A percentile compares a stretch with the other conserved stretches of the same genome.
Conservation (phyloP, 2,888 invertebrate genomes). For the Drosophila setosimentum region DNA sequence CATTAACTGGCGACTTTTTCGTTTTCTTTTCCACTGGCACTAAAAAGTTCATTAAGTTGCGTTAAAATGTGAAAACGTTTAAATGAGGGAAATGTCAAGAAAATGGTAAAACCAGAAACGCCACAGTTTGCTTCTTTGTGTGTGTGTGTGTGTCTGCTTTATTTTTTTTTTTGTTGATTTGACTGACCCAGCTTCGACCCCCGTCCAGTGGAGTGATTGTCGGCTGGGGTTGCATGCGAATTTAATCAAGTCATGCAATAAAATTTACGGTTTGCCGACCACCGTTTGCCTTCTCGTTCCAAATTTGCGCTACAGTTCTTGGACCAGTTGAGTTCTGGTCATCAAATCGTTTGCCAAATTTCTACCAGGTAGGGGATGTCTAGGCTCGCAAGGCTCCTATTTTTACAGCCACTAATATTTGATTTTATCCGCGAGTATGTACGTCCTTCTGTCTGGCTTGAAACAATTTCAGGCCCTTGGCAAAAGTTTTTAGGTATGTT, state of each 20-base stretch:
- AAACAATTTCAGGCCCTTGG: conserved; percentile 73
- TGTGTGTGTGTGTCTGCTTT: not conserved
- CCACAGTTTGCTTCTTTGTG: conserved; percentile 17
- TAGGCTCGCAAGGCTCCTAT: conserved; percentile 27
- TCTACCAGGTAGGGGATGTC: conserved; percentile 19
- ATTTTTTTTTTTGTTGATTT: conserved; percentile 39
- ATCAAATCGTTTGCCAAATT: conserved; percentile 14
- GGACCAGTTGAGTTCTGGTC: conserved; percentile 22
- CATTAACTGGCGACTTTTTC: conserved; percentile 53
- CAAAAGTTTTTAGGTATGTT: conserved; percentile 38
- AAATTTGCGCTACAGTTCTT: conserved; percentile 26
- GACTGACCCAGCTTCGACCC: conserved; percentile 41
- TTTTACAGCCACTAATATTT: conserved; percentile 44
- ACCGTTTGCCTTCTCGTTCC: conserved; percentile 51
- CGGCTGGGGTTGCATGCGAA: conserved; percentile 74
- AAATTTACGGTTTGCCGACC: conserved; percentile 77
- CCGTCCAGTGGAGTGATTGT: conserved; percentile 21
- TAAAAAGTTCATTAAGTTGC: conserved; percentile 80
- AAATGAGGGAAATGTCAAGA: conserved; percentile 53
- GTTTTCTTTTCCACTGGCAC: conserved; percentile 57
- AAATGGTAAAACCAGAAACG: conserved; percentile 30
- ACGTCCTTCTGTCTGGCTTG: conserved; percentile 35
- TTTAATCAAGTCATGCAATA: conserved; percentile 84
- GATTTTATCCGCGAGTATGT: conserved; percentile 44
- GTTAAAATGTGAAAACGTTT: conserved; percentile 67